Evolutionary conservation across 2,888 invertebrate species (phyloP), one percentile per base, ranked within the genome.

Genomic region (Osmoderma eremita): DNA sequence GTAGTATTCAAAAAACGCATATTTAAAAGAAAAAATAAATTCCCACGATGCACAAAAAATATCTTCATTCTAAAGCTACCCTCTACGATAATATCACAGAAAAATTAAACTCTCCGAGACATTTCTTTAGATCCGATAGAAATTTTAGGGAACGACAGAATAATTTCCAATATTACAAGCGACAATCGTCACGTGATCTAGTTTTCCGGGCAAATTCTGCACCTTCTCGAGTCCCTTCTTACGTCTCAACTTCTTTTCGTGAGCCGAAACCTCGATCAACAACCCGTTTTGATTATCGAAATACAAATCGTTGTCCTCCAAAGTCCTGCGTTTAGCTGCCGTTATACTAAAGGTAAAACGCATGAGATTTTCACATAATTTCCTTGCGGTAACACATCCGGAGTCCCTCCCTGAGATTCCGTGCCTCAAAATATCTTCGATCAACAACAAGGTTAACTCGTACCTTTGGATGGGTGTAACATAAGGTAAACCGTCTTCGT

Each of bases 141-240:
- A 30, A 30, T 48, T 39, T 45, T 61, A 30, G 3, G 45, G 24
- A n/a, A n/a, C 45, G 45, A 22, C 10, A 6, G 67, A 42, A 61
- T 58, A 68, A 41, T 66, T 70, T 24, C 91, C 91, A 39, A 93
- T 91, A 71, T 90, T 89, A 78, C 90, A 93, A 1, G 94, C 94
- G 54, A 92, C 90, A 17, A 93, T 90, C 3, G 92, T 91, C 18
- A 95, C 95, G 81, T 95, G 95, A 81, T 95, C 95, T 72, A 95
- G 83, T 81, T 95, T 95, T 1, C 95, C 95, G 0, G 95, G 94
- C 74, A 95, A 88, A 50, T 83, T 83, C 39, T 81, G 79, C 75
- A 92, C 88, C 78, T 90, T 90, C 70, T 92, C 91, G 70, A 93
- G 86, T 63, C 92, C 88, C 73, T 87, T 86, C 74, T 89, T 88